These are phyloP conservation scores for Chiridota heheva DNA, from an alignment of 35 echinoderm and acorn worm species.

Conservation along the genomic window DNA sequence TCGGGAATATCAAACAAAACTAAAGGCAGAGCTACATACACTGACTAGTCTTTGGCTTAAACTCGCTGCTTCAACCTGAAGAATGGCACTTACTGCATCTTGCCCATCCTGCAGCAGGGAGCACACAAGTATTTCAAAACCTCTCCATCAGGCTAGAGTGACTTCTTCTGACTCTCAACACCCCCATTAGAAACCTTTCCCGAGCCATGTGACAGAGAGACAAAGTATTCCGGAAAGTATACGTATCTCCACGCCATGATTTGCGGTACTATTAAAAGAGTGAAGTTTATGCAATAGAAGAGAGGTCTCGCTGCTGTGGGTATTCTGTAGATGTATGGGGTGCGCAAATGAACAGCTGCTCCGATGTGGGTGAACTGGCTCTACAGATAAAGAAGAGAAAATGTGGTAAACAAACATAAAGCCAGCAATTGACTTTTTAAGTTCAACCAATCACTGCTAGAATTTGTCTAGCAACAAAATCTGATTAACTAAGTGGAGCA, in stretches of 20 bases:
- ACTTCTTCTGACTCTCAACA: conserved; percentile 12
- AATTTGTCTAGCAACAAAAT: no score
- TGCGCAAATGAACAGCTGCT: conserved; percentile 77
- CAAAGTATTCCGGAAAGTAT: conserved; percentile 67
- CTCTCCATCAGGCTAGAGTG: no score
- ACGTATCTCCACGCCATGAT: conserved; percentile 88
- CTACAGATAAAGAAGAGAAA: conserved; percentile 44
- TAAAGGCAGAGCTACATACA: no score
- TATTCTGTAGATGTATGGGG: conserved; percentile 85
- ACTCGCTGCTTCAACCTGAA: no score
- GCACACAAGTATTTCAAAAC: no score
- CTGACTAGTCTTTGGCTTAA: no score
- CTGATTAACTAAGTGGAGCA: no score
- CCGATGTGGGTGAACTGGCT: conserved; percentile 89
- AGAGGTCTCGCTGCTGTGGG: conserved; percentile 41
- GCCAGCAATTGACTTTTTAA: not conserved
- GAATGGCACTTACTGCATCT: no score
- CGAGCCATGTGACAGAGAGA: not conserved
- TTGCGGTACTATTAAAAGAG: conserved; percentile 77
- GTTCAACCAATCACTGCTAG: not conserved
- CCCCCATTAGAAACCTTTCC: not conserved
- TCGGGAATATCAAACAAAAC: no score
- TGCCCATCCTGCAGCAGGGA: no score
- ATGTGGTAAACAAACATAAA: conserved; percentile 1
- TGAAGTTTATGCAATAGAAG: conserved; percentile 75